phyloP scores from a whole-genome alignment of 2,888 invertebrate species.

The Amphimallon solstitiale region DNA sequence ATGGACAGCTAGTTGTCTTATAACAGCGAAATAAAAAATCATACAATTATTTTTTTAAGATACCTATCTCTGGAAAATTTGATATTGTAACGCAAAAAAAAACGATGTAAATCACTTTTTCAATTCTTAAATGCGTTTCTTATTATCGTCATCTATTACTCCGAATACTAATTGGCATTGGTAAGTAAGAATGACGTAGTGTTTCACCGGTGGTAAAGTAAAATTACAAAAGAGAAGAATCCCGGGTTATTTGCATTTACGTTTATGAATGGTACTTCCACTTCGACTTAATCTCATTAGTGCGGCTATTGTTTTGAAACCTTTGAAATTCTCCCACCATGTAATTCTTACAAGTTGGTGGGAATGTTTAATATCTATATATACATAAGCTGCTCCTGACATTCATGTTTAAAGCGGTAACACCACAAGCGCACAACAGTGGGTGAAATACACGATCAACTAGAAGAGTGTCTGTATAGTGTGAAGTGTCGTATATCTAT shows the following conservation, averaged over 20 bases:
- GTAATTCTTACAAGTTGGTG: conserved; percentile 24
- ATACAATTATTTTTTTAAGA: too few species aligned
- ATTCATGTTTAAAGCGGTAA: conserved; percentile 17
- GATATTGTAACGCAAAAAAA: too few species aligned
- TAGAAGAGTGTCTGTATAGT: conserved; percentile 4
- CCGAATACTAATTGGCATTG: too few species aligned
- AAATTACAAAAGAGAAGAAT: background rate
- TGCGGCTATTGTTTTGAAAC: conserved; percentile 17
- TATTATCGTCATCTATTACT: too few species aligned
- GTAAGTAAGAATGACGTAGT: too few species aligned
- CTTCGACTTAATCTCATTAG: conserved; percentile 25
- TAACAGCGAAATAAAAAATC: too few species aligned
- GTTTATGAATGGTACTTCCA: background rate
- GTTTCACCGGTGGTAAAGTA: background rate
- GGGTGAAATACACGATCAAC: conserved; percentile 9
- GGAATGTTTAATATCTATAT: conserved; percentile 26
- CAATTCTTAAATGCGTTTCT: too few species aligned
- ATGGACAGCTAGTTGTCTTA: too few species aligned
- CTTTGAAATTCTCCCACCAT: conserved; percentile 20
- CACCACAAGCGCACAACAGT: background rate
- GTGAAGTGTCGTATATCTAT: background rate
- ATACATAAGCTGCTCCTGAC: conserved; percentile 10
- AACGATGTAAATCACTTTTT: too few species aligned
- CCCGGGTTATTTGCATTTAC: background rate
- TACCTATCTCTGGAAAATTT: too few species aligned